phyloP scores from a whole-genome alignment of 2,888 invertebrate species.

The Stenoptilia bipunctidactyla region DNA sequence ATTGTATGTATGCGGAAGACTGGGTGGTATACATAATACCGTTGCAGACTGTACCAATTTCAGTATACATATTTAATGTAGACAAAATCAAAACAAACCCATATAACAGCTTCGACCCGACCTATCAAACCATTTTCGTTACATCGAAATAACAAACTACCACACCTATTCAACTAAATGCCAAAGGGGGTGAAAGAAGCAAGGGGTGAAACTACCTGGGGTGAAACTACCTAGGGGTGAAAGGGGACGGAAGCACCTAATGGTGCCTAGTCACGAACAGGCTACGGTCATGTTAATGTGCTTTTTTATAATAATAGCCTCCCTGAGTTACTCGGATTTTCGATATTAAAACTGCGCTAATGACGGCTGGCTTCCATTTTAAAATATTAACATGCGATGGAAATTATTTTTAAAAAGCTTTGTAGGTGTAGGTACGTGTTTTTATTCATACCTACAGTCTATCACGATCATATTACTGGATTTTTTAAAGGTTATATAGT shows the following conservation, averaged over 20 bases:
- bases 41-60: too few species aligned
- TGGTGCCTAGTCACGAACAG: constrained; percentile 55
- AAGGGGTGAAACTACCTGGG: constrained; percentile 17
- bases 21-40: too few species aligned
- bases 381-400: too few species aligned
- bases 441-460: too few species aligned
- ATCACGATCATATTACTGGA: too few species aligned
- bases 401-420: too few species aligned
- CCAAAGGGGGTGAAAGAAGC: constrained; percentile 22
- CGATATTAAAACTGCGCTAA: constrained; percentile 4
- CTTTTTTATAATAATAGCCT: not conserved
- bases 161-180: constrained; percentile 28
- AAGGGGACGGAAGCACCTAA: constrained; percentile 42
- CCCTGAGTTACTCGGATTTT: constrained; percentile 4
- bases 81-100: too few species aligned
- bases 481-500: too few species aligned
- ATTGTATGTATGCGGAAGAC: too few species aligned
- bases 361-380: constrained; percentile 10
- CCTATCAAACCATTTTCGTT: not conserved
- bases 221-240: not conserved
- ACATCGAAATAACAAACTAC: not conserved
- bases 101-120: too few species aligned
- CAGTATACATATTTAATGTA: too few species aligned
- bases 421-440: too few species aligned
- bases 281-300: constrained; percentile 33